These are phyloP conservation scores for Oncorhynchus nerka DNA, from an alignment of 2,113 vertebrate species.

Conservation along the genomic window DNA sequence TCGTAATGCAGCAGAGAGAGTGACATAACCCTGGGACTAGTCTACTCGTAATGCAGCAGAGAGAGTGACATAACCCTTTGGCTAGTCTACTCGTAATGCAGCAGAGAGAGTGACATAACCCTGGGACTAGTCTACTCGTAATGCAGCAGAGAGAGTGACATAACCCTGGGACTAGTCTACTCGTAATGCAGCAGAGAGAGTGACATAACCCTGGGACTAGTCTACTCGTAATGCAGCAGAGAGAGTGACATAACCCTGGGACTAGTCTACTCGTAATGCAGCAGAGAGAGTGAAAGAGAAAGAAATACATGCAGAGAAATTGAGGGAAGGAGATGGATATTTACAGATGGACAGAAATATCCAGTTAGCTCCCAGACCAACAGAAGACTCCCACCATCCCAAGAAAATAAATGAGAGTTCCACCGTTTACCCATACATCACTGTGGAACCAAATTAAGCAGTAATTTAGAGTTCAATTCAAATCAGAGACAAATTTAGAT, in stretches of 20 bases:
- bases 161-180: no score
- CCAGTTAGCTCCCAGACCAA: conserved; percentile 41
- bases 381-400: conserved; percentile 36
- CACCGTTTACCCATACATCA: conserved; percentile 62
- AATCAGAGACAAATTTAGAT: conserved; percentile 65
- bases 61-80: no score
- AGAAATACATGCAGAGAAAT: conserved; percentile 24
- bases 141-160: no score
- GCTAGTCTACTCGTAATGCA: no score
- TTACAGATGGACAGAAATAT: conserved; percentile 54
- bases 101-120: no score
- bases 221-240: not conserved
- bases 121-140: no score
- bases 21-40: no score
- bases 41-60: no score
- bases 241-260: conserved; percentile 27
- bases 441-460: conserved; percentile 67
- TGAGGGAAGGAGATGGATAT: conserved; percentile 29
- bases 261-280: conserved; percentile 31
- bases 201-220: no score
- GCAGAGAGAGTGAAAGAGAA: conserved; percentile 35
- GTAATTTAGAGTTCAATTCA: conserved; percentile 70
- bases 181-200: no score
- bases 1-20: no score
- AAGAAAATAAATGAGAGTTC: conserved; percentile 49